These are phyloP conservation scores for Tretioscincus oriximinensis DNA, from an alignment of 2,113 vertebrate genomes.

Conservation along the genomic window DNA sequence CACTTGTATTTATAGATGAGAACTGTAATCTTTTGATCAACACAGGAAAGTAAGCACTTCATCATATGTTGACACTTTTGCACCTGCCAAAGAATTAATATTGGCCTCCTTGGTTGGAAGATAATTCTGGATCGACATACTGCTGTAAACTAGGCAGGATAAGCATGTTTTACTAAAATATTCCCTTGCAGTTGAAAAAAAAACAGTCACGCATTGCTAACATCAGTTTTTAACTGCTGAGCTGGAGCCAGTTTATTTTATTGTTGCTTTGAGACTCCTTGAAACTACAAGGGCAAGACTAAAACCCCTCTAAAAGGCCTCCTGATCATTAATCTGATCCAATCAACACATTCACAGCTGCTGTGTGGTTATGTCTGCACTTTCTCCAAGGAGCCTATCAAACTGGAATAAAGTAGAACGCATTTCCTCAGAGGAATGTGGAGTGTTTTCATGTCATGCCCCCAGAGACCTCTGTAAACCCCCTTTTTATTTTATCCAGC, in stretches of 20 bases:
- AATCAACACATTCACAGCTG: background rate
- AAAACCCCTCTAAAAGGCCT: background rate
- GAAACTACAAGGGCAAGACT: background rate
- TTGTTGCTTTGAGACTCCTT: background rate
- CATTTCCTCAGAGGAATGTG: background rate
- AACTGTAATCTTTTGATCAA: constrained; percentile 31
- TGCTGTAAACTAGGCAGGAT: constrained; percentile 7
- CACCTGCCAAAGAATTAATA: constrained; percentile 21
- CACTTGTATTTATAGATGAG: constrained; percentile 35
- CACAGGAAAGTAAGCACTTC: constrained; percentile 5
- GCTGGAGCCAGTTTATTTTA: background rate
- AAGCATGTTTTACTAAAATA: background rate
- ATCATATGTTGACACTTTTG: background rate
- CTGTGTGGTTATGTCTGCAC: background rate
- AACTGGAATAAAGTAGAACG: background rate
- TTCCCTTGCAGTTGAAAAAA: background rate
- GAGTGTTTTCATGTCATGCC: background rate
- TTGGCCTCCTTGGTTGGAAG: constrained; percentile 32
- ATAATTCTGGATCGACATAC: constrained; percentile 28
- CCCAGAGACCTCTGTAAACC: too few species aligned
- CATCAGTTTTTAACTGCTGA: constrained; percentile 20
- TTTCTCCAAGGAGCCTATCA: background rate
- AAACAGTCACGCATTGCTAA: background rate
- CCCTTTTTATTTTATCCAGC: too few species aligned
- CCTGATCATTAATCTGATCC: background rate